Conservation (phyloP, 2,113 vertebrate species). For the Atrichornis clamosus region DNA sequence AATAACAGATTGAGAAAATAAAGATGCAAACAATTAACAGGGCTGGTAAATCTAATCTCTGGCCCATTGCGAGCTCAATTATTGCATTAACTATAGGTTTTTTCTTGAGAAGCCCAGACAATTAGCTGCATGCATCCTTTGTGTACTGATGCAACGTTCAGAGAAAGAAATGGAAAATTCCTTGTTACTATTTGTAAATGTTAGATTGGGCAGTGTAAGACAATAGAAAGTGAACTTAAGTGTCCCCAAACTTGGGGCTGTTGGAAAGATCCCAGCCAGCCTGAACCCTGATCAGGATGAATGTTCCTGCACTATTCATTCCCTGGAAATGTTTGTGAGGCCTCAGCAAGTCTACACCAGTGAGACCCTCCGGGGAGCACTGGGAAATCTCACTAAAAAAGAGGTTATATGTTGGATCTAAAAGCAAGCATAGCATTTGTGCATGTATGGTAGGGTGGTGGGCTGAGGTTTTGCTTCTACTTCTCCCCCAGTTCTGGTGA, state of each 20-base stretch:
- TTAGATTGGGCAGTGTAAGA: not conserved
- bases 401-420: not conserved
- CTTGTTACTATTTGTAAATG: not conserved
- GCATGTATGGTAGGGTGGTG: rapidly evolving
- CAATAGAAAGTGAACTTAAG: not conserved
- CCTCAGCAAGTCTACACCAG: not conserved
- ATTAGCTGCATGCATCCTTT: not conserved
- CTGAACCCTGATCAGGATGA: rapidly evolving
- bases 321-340: not conserved
- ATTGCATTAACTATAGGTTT: not conserved
- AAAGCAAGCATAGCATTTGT: not conserved
- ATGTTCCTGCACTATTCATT: not conserved
- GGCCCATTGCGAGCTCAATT: not conserved
- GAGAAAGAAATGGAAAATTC: not conserved
- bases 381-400: not conserved
- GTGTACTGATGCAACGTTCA: not conserved
- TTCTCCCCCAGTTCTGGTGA: not conserved
- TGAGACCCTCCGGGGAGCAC: not conserved
- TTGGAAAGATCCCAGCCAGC: not conserved
- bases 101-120: not conserved
- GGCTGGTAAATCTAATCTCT: slow-evolving; percentile 32
- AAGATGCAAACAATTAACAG: slow-evolving; percentile 51
- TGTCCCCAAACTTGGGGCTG: not conserved
- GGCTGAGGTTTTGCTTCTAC: not conserved
- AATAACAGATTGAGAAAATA: slow-evolving; percentile 52